These are phyloP conservation scores for Ptychodera flava DNA, from an alignment of 35 echinoderm and acorn worm species.

Conservation along the genomic window DNA sequence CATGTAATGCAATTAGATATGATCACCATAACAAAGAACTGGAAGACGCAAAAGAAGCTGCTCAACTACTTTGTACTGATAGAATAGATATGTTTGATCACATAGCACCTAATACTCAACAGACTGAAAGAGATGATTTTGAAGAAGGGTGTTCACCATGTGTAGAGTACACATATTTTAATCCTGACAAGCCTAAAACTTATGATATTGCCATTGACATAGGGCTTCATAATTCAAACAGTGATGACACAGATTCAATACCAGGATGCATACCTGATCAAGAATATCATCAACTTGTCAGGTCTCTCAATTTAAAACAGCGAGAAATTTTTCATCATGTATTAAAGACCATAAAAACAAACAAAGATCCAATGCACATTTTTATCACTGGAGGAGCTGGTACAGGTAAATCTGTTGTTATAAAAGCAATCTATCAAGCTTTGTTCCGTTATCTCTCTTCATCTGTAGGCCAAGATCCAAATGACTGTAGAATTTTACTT, in stretches of 20 bases:
- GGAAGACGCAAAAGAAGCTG: no score
- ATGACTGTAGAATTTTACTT: no score
- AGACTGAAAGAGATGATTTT: neutral
- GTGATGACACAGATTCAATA: neutral
- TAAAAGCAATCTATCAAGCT: conserved; percentile 32
- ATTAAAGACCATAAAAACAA: conserved; percentile 10
- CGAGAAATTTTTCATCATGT: conserved; percentile 33
- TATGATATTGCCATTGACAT: conserved; percentile 39
- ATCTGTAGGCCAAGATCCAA: no score
- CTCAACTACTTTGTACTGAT: no score
- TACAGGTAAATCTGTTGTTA: conserved; percentile 47
- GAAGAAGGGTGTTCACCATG: neutral
- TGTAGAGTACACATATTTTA: neutral
- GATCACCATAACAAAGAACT: no score
- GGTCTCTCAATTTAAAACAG: conserved; percentile 28
- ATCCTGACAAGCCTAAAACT: conserved; percentile 4
- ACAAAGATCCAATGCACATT: conserved; percentile 20
- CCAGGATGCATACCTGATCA: neutral
- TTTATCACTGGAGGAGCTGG: conserved; percentile 63
- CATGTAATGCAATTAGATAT: no score
- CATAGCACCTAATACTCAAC: conserved; percentile 4
- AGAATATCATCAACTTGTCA: conserved; percentile 13
- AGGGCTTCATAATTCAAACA: neutral
- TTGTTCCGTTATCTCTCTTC: conserved; percentile 30
- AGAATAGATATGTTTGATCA: no score